Evolutionary conservation across 2,888 invertebrate genomes (phyloP), one percentile per base, ranked within the genome.

Genomic region (Desoria tigrina): DNA sequence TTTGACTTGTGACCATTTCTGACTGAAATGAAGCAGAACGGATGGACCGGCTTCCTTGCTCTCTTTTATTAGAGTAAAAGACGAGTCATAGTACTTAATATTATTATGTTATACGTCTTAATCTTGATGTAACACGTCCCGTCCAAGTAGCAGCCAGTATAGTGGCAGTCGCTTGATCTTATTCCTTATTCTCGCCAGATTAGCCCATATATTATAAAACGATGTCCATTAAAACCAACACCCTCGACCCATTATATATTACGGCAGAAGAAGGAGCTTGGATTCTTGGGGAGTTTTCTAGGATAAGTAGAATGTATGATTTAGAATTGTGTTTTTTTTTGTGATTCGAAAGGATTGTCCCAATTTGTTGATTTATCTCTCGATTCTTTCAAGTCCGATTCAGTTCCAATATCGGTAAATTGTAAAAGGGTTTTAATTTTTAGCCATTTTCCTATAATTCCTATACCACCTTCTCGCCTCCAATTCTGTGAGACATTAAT

Each of bases 21-120:
- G 39, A 39, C 16, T 9, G 45, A 45, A 45, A 45, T 45, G 45
- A 45, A 9, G 45, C 45, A 21, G 45, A 45, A 45, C 45, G 9
- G 45, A 45, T 45, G 45, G 45, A 45, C 45, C 45, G 9, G 45
- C 45, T 45, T 45, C 45, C 45, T 45, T 16, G 45, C n/a, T n/a
- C 45, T 45, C 21, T n/a, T 45, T 16, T 21, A 32, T 11, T 32
- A 11, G 6, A 32, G 32, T 32, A 4, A 32, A 32, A 32, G 6
- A n/a, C n/a, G n/a, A 32, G 32, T 32, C 32, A 32, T 7, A 32
- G 6, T 32, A 32, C 32, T 32, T 32, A 32, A 32, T 32, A 32
- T n/a, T n/a, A n/a, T n/a, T n/a, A 32, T 32, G 32, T 32, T 32
- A 32, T 11, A 32, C 32, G 11, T 32, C 11, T 32, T 32, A 32